phyloP scores from a whole-genome alignment of 2,113 vertebrate species.

The Marmota monax region DNA sequence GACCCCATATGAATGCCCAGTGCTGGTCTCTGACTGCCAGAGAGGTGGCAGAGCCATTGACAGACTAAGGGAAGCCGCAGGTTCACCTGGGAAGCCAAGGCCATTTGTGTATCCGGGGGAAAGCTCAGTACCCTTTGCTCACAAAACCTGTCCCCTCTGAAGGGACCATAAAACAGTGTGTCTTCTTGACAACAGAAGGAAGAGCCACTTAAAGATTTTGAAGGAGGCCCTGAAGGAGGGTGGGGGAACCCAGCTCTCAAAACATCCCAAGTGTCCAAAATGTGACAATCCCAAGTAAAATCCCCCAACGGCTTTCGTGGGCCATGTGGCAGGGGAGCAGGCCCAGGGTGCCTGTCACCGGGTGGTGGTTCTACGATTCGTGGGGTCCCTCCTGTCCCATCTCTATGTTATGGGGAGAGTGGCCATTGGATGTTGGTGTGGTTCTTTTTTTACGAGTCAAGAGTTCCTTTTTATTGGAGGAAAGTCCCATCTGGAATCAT shows the following conservation, averaged over 20 bases:
- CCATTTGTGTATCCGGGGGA: neutral
- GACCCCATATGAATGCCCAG: neutral
- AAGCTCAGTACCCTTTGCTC: neutral
- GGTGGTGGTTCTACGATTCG: neutral
- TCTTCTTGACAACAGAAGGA: neutral
- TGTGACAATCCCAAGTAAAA: slow-evolving; percentile 32
- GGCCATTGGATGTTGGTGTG: neutral
- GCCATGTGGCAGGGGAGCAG: neutral
- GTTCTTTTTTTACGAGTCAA: neutral
- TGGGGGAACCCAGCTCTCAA: neutral
- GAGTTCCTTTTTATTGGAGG: slow-evolving; percentile 21
- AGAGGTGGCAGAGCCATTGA: too few relatives aligned
- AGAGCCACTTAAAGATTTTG: slow-evolving; percentile 34
- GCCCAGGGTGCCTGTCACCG: neutral
- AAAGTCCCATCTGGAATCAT: neutral
- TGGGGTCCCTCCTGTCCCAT: neutral
- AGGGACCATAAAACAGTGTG: neutral
- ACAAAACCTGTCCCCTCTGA: neutral
- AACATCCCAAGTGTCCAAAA: neutral
- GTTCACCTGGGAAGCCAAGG: neutral
- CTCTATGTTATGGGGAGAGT: too few relatives aligned
- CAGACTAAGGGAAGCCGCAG: neutral
- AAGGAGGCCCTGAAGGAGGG: slow-evolving; percentile 3
- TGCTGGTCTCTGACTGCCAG: neutral
- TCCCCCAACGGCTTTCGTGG: slow-evolving; percentile 1